Evolutionary conservation across 2,113 vertebrate species (phyloP), one percentile per base, ranked within the genome.

Genomic region (Indicator indicator): DNA sequence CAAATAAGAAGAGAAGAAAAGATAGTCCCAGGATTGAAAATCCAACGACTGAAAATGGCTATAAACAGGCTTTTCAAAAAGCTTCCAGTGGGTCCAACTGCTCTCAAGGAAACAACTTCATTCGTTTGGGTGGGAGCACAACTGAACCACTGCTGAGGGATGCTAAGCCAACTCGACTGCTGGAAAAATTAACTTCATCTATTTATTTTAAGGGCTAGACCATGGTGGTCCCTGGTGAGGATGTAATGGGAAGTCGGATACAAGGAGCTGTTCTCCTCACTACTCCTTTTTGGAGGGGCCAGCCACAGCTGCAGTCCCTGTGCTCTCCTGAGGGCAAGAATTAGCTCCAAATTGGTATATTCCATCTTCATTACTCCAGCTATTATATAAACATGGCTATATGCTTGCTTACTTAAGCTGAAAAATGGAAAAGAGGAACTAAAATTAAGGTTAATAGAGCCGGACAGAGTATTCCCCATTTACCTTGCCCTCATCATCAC

Each of bases 361-460:
- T 97, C 79, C 89, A 95, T 96, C 96, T 95, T 97, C 94, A 95
- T 96, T 96, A 97, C 88, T 63, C 94, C 85, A 78, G 58, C 91
- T 83, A 95, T 94, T 95, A 93, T 36, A 91, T 69, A 96, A 96
- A 97, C 85, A 95, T 72, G 62, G 70, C 89, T 94, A 88, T 65
- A 91, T 58, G 89, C 85, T 95, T 95, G 89, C 91, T 95, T 96
- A 90, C 86, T 95, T 97, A 91, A 86, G 76, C 89, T 90, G 85
- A 88, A 96, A 95, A 93, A 95, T 91, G 81, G 87, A 83, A 94
- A 91, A 95, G 72, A 81, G 44, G 87, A 94, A 86, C 77, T 94
- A 89, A 94, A 97, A 96, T 96, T 74, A 95, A 69, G 85, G 89
- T 93, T 95, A 94, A 97, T 88, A 95, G 88, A 91, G 79, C 69